phyloP scores from a whole-genome alignment of 2,797 vertebrate species.

The Telmatherina bonti region DNA sequence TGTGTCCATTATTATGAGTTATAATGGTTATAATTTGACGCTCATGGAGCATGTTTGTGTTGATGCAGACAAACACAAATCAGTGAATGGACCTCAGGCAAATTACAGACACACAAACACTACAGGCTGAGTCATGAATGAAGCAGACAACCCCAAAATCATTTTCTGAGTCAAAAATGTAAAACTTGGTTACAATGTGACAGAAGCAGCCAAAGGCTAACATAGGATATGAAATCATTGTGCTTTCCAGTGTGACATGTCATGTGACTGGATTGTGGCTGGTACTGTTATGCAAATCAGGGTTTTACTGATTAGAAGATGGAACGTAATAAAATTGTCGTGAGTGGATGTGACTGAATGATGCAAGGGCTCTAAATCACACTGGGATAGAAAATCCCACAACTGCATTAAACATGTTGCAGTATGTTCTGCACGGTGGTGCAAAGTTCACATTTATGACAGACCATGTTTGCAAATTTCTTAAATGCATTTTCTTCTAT shows the following conservation, averaged over 20 bases:
- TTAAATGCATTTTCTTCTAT: not conserved
- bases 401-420: slow-evolving; percentile 24
- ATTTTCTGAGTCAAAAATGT: not conserved
- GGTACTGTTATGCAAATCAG: slow-evolving; percentile 19
- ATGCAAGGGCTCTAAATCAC: slow-evolving; percentile 39
- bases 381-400: slow-evolving; percentile 34
- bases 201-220: not conserved
- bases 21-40: slow-evolving; percentile 40
- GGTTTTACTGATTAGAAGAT: slow-evolving; percentile 43
- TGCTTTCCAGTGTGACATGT: not conserved
- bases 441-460: slow-evolving; percentile 2
- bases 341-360: slow-evolving; percentile 31
- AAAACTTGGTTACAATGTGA: not conserved
- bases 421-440: slow-evolving; percentile 8
- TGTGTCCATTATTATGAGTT: slow-evolving; percentile 59
- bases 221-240: not conserved
- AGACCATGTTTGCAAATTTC: not conserved
- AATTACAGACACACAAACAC: slow-evolving; percentile 10
- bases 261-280: slow-evolving; percentile 12
- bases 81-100: slow-evolving; percentile 3
- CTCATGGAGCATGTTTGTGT: slow-evolving; percentile 3
- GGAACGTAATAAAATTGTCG: slow-evolving; percentile 18
- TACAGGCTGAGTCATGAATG: not conserved
- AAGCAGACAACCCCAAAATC: not conserved
- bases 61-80: slow-evolving; percentile 19